Evolutionary conservation across 2,797 vertebrate genomes (phyloP), one percentile per base, ranked within the genome.

Genomic region (Erpetoichthys calabaricus): DNA sequence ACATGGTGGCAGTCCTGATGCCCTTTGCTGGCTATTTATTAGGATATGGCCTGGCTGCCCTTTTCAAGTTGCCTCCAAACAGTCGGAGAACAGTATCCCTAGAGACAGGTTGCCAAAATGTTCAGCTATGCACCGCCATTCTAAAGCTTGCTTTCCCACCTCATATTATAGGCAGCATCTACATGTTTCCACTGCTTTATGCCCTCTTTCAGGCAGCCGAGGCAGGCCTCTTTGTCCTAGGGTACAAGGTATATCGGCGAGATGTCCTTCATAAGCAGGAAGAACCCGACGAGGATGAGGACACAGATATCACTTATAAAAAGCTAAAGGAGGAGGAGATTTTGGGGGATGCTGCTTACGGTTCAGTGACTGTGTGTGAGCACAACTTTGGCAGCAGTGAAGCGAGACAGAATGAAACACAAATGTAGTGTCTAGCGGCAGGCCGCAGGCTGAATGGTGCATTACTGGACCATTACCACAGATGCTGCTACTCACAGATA

Each of bases 61-160:
- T 95, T 62, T 97, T 97, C 57, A 79, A 72, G 50, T 85, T 98
- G 62, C 86, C 94, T 0, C 91, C 92, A 2, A 91, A 83, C 78
- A 80, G 91, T 79, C 78, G 88, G 62, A 80, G 96, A 68, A 82
- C 94, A 0, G 91, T 99, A 2, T 95, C 92, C 6, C 62, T 98
- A 77, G 94, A 97, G 74, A 99, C 94, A 0, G 94, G 96, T 0
- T 97, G 96, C 71, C 94, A 98, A 75, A 99, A 99, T 0, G 91
- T 99, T 59, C 96, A 99, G 78, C 91, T 99, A 59, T 98, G 96
- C 70, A 97, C 94, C 0, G 94, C 94, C 73, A 97, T 98, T 64
- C 86, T 99, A 47, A 98, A 99, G 64, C 80, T 98, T 75, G 90
- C 91, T 54, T 99, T 99, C 61, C 92, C 92, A 0, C 90, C 94